Conservation (phyloP, 2,113 vertebrate genomes). For the Oreochromis tanganicae region DNA sequence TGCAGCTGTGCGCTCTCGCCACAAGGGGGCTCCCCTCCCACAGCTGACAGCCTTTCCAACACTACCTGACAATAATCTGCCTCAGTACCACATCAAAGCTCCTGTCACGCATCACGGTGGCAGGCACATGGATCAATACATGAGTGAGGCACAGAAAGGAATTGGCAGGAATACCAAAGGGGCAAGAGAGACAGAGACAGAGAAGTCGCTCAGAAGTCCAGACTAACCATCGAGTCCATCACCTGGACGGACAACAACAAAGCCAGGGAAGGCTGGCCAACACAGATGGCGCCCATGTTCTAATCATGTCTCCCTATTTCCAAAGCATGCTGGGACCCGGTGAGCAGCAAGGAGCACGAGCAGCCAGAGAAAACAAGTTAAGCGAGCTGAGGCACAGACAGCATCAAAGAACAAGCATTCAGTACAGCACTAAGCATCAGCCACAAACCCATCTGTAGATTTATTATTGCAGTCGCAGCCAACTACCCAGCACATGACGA, state of each 20-base stretch:
- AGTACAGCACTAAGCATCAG: neutral
- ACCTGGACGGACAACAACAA: neutral
- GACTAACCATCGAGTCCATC: neutral
- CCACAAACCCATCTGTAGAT: neutral
- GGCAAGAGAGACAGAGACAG: neutral
- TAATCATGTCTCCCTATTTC: neutral
- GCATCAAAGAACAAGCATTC: neutral
- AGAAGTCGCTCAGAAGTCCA: neutral
- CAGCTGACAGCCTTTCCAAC: no score
- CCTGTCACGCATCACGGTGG: neutral
- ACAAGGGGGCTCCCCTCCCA: no score
- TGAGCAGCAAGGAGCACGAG: neutral
- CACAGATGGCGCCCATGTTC: neutral
- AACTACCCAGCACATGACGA: neutral
- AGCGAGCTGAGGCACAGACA: neutral
- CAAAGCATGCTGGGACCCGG: neutral
- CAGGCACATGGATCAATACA: neutral
- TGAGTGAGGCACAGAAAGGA: neutral
- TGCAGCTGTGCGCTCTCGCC: no score
- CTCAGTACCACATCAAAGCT: neutral
- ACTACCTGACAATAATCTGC: neutral
- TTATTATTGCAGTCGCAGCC: neutral
- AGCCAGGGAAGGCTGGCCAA: rapidly evolving
- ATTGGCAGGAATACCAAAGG: rapidly evolving
- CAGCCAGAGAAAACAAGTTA: neutral